Percentiles rank a stretch among this genome's conserved stretches.
Evolutionary conservation across 2,113 vertebrate genomes (phyloP).

Genomic region (Cochlearius cochlearius): DNA sequence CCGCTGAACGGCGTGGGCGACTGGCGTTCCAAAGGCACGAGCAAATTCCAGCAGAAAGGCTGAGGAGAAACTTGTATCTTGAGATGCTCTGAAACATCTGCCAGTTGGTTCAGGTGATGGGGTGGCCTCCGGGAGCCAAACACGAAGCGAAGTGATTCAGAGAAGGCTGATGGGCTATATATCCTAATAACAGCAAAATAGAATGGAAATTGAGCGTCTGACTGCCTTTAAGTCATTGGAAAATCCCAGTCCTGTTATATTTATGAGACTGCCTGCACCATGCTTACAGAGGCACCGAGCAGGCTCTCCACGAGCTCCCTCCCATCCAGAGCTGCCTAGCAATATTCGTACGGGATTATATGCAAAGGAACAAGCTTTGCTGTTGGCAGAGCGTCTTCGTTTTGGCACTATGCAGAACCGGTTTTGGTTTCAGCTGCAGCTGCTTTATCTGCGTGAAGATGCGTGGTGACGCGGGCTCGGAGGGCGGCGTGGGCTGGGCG

Average conservation of each 20-base stretch:
- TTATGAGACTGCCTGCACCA: neutral
- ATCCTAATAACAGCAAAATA: neutral
- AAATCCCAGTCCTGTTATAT: neutral
- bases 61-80: neutral
- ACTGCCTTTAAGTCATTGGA: neutral
- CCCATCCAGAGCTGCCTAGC: neutral
- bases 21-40: neutral
- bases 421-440: neutral
- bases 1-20: neutral
- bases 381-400: neutral
- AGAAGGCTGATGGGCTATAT: neutral
- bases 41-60: neutral
- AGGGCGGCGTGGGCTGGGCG: too few species aligned
- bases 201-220: neutral
- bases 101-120: neutral
- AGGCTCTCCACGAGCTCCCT: neutral
- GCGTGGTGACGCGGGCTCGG: rapidly evolving
- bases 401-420: neutral
- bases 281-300: neutral
- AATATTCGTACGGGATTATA: neutral
- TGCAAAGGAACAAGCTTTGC: neutral
- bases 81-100: neutral
- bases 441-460: neutral
- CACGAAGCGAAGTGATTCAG: neutral
- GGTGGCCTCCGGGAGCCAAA: neutral